These are phyloP conservation scores for Malaclemys terrapin DNA, from an alignment of 2,113 vertebrate genomes.

Conservation along the genomic window DNA sequence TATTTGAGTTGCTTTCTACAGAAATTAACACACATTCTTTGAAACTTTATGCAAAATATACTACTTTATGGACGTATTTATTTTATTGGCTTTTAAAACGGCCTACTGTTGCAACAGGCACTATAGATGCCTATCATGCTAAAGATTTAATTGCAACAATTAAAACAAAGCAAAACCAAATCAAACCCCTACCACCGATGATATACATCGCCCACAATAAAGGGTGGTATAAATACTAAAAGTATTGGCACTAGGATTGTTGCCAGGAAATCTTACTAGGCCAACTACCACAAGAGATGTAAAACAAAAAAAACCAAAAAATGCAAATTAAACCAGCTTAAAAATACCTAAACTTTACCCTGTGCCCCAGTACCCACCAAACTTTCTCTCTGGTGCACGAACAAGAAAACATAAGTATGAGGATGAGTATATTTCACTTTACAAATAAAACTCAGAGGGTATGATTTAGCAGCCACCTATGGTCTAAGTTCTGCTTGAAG, in stretches of 20 bases:
- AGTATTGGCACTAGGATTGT: not conserved
- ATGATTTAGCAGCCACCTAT: not conserved
- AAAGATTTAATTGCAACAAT: not conserved
- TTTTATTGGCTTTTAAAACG: constrained; percentile 30
- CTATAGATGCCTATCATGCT: not conserved
- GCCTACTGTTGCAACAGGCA: not conserved
- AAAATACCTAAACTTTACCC: not conserved
- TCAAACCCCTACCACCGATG: not conserved
- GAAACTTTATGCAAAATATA: not conserved
- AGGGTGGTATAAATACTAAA: not conserved
- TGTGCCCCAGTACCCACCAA: not conserved
- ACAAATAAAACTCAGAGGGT: not conserved
- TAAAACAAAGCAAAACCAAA: not conserved
- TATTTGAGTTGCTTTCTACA: constrained; percentile 94
- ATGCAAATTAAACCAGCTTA: not conserved
- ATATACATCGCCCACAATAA: not conserved
- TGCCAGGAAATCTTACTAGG: not conserved
- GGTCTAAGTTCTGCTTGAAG: not conserved
- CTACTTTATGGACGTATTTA: not conserved
- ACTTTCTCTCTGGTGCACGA: not conserved
- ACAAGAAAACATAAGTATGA: not conserved
- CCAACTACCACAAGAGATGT: not conserved
- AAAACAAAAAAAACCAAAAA: not conserved
- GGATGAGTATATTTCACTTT: not conserved
- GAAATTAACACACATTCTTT: constrained; percentile 52